Conservation (phyloP, 2,888 invertebrate species). For the Ectropis crepuscularia region DNA sequence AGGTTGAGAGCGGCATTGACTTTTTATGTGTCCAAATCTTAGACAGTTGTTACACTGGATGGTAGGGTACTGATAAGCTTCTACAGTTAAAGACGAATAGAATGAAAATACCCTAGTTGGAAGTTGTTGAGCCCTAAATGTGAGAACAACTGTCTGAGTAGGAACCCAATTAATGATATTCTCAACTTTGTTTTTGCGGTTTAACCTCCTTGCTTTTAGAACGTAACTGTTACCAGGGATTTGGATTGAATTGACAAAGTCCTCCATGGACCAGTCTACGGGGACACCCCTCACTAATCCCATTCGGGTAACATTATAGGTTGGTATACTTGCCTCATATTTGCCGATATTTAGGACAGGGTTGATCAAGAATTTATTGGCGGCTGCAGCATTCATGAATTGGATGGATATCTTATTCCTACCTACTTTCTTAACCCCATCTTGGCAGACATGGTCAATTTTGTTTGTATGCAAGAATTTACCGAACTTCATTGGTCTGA, state of each 20-base stretch:
- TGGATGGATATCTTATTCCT: slow-evolving; percentile 1
- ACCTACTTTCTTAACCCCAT: not conserved
- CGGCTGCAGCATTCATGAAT: not conserved
- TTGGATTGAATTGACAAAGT: not conserved
- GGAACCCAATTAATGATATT: slow-evolving; percentile 4
- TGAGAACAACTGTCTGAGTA: too few relatives aligned
- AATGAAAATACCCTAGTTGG: slow-evolving; percentile 21
- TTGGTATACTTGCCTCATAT: too few relatives aligned
- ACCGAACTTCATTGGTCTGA: not conserved
- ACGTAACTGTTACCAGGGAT: not conserved
- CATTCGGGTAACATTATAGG: too few relatives aligned
- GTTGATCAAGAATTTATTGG: not conserved
- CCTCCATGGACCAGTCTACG: not conserved
- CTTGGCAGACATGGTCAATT: not conserved
- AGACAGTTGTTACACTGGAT: slow-evolving; percentile 34
- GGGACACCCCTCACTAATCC: too few relatives aligned
- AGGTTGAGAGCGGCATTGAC: slow-evolving; percentile 37
- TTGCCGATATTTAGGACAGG: not conserved
- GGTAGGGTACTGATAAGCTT: slow-evolving; percentile 26
- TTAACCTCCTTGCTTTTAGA: not conserved
- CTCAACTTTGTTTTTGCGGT: slow-evolving; percentile 3
- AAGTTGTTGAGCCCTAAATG: slow-evolving; percentile 16
- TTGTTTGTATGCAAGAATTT: not conserved
- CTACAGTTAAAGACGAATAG: slow-evolving; percentile 22
- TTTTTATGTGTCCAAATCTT: slow-evolving; percentile 37